Evolutionary conservation across 92 coral and sea anemone species (phyloP).

Genomic region (Epizoanthus ramosus): DNA sequence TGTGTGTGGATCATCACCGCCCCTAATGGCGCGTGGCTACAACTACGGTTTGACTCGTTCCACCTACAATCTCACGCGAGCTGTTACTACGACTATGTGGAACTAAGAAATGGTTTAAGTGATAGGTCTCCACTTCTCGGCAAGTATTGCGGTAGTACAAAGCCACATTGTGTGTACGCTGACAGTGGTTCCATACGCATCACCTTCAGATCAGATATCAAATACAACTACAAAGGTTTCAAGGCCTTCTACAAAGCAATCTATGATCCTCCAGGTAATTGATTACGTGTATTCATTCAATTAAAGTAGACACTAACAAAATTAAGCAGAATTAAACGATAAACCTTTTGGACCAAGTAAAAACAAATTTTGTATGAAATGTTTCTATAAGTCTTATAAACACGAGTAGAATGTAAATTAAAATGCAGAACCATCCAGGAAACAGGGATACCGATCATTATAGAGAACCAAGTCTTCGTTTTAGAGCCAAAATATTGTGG

Average conservation of each 20-base stretch:
- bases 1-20: slow-evolving; percentile 2
- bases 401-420: too few relatives aligned
- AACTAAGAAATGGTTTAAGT: not conserved
- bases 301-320: too few relatives aligned
- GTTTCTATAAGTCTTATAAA: too few relatives aligned
- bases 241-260: not conserved
- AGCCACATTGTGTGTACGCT: not conserved
- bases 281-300: too few relatives aligned
- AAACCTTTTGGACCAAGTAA: too few relatives aligned
- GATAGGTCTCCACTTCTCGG: not conserved
- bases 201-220: not conserved
- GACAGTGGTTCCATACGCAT: not conserved
- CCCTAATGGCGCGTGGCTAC: not conserved
- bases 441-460: too few relatives aligned
- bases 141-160: not conserved
- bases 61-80: not conserved
- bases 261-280: not conserved
- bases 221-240: not conserved
- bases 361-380: too few relatives aligned
- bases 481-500: too few relatives aligned
- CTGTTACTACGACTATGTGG: not conserved
- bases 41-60: not conserved
- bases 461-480: too few relatives aligned
- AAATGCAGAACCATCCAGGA: too few relatives aligned
- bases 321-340: too few relatives aligned